A percentile compares a stretch with the other conserved stretches of the same genome.
phyloP scores from a whole-genome alignment of 1,140 invertebrate species.

The Sycobia sp. region DNA sequence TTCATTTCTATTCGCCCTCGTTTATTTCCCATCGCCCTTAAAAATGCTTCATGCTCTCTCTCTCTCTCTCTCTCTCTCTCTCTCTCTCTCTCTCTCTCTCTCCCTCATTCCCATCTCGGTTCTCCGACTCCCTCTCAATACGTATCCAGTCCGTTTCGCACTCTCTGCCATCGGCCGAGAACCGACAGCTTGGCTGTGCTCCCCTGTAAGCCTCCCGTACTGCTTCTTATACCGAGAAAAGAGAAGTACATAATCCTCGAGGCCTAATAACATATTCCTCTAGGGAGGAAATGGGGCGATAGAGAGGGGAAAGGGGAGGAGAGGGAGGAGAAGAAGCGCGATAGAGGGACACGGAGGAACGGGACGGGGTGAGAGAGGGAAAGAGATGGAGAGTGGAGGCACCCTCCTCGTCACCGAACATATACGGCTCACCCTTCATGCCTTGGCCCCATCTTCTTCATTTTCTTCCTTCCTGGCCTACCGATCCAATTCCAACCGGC shows the following conservation, averaged over 20 bases:
- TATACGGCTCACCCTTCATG: conserved; percentile 41
- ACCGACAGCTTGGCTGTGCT: neutral
- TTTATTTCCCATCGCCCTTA: no score
- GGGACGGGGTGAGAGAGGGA: neutral
- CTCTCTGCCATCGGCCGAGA: neutral
- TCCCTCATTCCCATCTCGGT: no score
- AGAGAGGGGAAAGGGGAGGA: conserved; percentile 16
- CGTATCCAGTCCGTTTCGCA: neutral
- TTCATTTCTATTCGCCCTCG: no score
- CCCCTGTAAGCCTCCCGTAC: conserved; percentile 17
- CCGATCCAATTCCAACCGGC: conserved; percentile 49
- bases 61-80: no score
- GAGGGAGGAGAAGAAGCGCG: no score
- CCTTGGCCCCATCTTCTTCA: conserved; percentile 4
- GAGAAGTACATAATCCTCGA: conserved; percentile 53
- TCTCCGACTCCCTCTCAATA: no score
- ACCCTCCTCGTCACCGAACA: neutral
- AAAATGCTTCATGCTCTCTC: no score
- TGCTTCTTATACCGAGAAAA: conserved; percentile 25
- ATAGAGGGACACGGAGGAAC: neutral
- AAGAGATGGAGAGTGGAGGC: conserved; percentile 3
- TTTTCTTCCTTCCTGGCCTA: conserved; percentile 38
- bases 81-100: neutral
- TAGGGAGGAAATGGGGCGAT: conserved; percentile 40
- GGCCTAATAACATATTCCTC: conserved; percentile 57